These are phyloP conservation scores for Drosophila cracens DNA, from an alignment of 2,888 invertebrate genomes.

Conservation along the genomic window DNA sequence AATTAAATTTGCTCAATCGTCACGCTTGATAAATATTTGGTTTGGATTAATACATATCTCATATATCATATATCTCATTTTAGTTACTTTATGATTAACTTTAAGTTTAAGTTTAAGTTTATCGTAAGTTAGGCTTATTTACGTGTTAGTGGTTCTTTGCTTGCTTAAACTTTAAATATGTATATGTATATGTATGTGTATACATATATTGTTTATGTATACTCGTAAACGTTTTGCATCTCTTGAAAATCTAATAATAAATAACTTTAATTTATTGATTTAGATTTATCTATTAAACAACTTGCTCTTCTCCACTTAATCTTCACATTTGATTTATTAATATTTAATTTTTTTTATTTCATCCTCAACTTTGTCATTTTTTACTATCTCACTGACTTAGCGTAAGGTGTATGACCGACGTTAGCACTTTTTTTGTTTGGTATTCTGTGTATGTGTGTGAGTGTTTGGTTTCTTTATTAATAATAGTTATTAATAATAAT, in stretches of 20 bases:
- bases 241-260: slow-evolving; percentile 58
- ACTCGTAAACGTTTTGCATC: slow-evolving; percentile 63
- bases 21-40: slow-evolving; percentile 63
- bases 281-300: slow-evolving; percentile 60
- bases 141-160: slow-evolving; percentile 81
- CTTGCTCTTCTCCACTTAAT: slow-evolving; percentile 19
- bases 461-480: slow-evolving; percentile 26
- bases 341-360: slow-evolving; percentile 29
- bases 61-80: slow-evolving; percentile 53
- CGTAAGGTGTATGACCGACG: slow-evolving; percentile 49
- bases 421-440: slow-evolving; percentile 59
- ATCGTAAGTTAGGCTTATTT: slow-evolving; percentile 75
- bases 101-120: slow-evolving; percentile 61
- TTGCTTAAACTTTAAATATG: slow-evolving; percentile 73
- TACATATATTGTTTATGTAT: slow-evolving; percentile 59
- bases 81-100: slow-evolving; percentile 62
- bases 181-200: slow-evolving; percentile 38
- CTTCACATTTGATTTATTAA: slow-evolving; percentile 6
- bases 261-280: slow-evolving; percentile 58
- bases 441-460: slow-evolving; percentile 10
- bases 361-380: slow-evolving; percentile 38
- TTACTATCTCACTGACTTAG: slow-evolving; percentile 48
- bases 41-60: slow-evolving; percentile 64
- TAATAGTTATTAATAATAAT: slow-evolving; percentile 57
- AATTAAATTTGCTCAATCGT: slow-evolving; percentile 62